Evolutionary conservation across 2,797 vertebrate genomes (phyloP).

Genomic region (Enteromius argenteus): DNA sequence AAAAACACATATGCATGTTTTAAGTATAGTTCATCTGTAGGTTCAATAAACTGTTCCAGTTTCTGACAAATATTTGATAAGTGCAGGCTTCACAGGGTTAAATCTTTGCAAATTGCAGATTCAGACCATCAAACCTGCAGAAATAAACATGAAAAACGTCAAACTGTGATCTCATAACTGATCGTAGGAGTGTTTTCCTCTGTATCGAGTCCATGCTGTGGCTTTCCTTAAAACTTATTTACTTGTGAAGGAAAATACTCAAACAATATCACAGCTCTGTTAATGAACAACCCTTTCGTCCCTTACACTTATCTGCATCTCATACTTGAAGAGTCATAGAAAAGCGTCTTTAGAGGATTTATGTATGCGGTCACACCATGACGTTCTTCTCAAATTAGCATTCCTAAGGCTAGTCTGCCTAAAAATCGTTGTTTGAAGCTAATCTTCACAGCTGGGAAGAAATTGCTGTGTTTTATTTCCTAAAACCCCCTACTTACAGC

Average conservation of each 20-base stretch:
- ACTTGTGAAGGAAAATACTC: background rate
- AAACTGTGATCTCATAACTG: background rate
- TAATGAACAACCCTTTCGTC: background rate
- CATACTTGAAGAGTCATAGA: background rate
- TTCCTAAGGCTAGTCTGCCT: slow-evolving; percentile 9
- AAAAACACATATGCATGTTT: too few species aligned
- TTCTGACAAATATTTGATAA: background rate
- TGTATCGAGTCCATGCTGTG: background rate
- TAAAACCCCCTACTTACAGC: background rate
- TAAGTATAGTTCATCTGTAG: background rate
- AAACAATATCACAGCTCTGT: background rate
- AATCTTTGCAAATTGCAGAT: too few species aligned
- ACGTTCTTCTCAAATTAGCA: slow-evolving; percentile 20
- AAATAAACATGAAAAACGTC: too few species aligned
- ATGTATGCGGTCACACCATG: background rate
- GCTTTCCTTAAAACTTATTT: background rate
- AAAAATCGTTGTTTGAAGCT: slow-evolving; percentile 24
- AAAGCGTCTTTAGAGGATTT: background rate
- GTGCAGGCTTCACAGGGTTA: background rate
- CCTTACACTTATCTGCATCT: background rate
- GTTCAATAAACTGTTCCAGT: background rate
- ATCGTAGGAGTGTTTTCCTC: background rate
- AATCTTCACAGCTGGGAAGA: slow-evolving; percentile 46
- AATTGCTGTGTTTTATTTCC: slow-evolving; percentile 31
- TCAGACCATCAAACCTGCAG: background rate